Evolutionary conservation across 2,888 invertebrate genomes (phyloP).

Genomic region (Drosophila yooni): DNA sequence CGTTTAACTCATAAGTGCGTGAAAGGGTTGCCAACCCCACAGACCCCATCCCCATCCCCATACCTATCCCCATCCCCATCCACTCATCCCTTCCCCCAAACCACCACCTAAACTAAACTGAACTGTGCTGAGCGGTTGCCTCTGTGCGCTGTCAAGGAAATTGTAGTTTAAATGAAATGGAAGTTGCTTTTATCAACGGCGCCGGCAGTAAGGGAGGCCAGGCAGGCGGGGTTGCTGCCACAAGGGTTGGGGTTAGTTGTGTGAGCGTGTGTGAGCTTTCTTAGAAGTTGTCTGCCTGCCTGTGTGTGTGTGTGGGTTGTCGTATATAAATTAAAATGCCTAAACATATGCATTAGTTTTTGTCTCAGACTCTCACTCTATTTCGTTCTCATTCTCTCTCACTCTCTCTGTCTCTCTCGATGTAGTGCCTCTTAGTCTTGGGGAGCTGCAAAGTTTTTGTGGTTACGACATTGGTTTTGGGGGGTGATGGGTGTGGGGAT

Average conservation of each 20-base stretch:
- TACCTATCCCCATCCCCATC: not conserved
- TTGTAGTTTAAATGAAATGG: slow-evolving; percentile 83
- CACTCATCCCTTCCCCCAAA: not conserved
- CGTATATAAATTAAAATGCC: slow-evolving; percentile 82
- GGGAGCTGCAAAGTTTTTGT: slow-evolving; percentile 76
- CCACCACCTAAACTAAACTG: slow-evolving; percentile 4
- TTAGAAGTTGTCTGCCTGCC: slow-evolving; percentile 66
- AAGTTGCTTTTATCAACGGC: slow-evolving; percentile 82
- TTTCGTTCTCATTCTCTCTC: not conserved
- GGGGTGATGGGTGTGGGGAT: slow-evolving; percentile 33
- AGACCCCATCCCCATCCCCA: not conserved
- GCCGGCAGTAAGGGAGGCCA: slow-evolving; percentile 43
- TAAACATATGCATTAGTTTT: slow-evolving; percentile 83
- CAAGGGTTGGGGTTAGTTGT: slow-evolving; percentile 50
- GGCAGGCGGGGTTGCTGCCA: slow-evolving; percentile 13
- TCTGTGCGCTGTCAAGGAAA: slow-evolving; percentile 80
- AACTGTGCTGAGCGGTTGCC: slow-evolving; percentile 55
- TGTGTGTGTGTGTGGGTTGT: slow-evolving; percentile 55
- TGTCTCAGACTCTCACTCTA: slow-evolving; percentile 59
- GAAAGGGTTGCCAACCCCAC: slow-evolving; percentile 73
- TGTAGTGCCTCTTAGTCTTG: slow-evolving; percentile 48
- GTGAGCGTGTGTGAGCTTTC: slow-evolving; percentile 68
- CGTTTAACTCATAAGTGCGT: slow-evolving; percentile 82
- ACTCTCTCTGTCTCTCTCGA: not conserved
- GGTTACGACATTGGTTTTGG: slow-evolving; percentile 79